Conservation (phyloP, 2,888 invertebrate species). For the Cataglyphis livida region DNA sequence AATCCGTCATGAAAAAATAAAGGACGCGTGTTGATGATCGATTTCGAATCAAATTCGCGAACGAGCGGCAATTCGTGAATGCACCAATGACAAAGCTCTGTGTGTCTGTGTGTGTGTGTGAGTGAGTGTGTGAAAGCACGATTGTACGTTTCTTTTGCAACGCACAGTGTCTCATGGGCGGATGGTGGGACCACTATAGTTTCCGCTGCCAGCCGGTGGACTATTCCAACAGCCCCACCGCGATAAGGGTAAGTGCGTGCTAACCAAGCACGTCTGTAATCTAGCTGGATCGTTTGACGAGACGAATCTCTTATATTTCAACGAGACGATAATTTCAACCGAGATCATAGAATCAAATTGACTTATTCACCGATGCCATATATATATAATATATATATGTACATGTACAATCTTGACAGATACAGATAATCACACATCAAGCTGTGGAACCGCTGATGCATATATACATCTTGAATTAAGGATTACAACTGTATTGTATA, state of each 20-base stretch:
- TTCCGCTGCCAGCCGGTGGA: conserved; percentile 96
- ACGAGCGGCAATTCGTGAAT: neutral
- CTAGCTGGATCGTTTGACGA: conserved; percentile 50
- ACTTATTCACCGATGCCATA: neutral
- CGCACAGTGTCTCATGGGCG: conserved; percentile 94
- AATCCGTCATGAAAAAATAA: neutral
- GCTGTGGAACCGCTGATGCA: neutral
- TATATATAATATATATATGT: too few species aligned
- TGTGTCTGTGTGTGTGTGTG: neutral
- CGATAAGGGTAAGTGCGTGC: conserved; percentile 92
- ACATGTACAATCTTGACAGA: neutral
- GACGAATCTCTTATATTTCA: conserved; percentile 40
- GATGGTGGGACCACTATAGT: conserved; percentile 96
- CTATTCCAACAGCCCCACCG: conserved; percentile 92
- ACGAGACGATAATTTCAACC: conserved; percentile 63
- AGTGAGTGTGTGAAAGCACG: neutral
- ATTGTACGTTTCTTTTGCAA: conserved; percentile 76
- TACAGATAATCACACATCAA: neutral
- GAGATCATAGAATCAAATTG: conserved; percentile 38
- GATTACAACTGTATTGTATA: neutral
- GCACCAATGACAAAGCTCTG: conserved; percentile 6
- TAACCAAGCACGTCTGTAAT: neutral
- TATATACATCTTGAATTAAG: neutral
- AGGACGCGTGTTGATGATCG: neutral
- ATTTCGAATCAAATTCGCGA: neutral